Evolutionary conservation across 2,113 vertebrate genomes (phyloP), one percentile per base, ranked within the genome.

Genomic region (Prunella himalayana): DNA sequence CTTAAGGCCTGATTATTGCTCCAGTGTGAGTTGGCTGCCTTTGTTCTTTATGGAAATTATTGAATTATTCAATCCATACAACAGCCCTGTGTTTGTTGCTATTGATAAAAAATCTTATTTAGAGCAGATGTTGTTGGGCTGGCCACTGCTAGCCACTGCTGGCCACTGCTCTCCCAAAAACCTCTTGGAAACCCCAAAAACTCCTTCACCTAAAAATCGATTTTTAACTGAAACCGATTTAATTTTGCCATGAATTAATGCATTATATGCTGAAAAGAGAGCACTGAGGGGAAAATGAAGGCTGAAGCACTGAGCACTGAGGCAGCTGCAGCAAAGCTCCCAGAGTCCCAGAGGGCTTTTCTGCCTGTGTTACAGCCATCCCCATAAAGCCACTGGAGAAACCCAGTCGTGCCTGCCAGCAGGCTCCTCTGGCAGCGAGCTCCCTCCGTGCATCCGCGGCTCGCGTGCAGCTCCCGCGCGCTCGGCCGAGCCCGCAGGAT

Each of bases 401-500:
- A 49, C 5, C 6, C 16, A 3, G 15, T 13, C 57, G 19, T 28
- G n/a, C 17, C 39, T 11, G 54, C 37, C 3, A 2, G 0, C 1
- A 2, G 63, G 44, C 22, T 41, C 19, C 53, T 39, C 33, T 0
- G 3, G 4, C 20, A 24, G 8, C 0, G 2, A 31, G 19, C 27
- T 50, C 41, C 6, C 14, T 18, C 7, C 3, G 0, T 11, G 13
- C 2, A 1, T 63, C 35, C 44, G 2, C 30, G 30, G n/a, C 44
- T 44, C 4, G 0, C 1, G 10, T 19, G 6, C 20, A 8, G 45
- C 33, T 66, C 71, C 75, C 4, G 4, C 1, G 3, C 24, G 3
- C 4, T 39, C 2, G 4, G 1, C 35, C 1, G 3, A n/a, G 49
- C 47, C 60, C 2, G 0, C 0, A 1, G 71, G 21, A 31, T 25